Percentiles rank a stretch among this genome's conserved stretches.
Conservation (phyloP, 2,113 vertebrate genomes). For the Phrynosoma blainvillii region DNA sequence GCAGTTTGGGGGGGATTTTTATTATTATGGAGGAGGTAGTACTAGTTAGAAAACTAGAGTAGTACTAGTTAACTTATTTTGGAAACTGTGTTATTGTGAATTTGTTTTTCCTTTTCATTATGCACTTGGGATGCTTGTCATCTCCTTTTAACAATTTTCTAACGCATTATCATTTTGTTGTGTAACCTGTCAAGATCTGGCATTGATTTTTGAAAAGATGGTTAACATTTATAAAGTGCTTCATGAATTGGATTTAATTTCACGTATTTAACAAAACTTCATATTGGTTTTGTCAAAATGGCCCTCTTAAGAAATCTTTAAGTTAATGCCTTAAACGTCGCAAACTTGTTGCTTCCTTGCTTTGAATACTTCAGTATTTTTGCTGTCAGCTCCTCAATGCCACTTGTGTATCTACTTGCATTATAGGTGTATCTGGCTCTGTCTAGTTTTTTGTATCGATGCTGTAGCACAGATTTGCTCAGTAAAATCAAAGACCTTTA, state of each 20-base stretch:
- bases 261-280: background rate
- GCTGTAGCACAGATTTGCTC: too few species aligned
- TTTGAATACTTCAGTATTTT: too few species aligned
- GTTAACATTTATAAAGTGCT: background rate
- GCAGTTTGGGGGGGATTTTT: rapidly evolving
- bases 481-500: background rate
- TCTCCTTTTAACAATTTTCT: background rate
- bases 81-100: background rate
- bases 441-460: background rate
- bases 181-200: background rate
- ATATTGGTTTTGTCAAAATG: background rate
- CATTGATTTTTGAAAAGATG: background rate
- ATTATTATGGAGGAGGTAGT: background rate
- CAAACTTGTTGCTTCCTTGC: too few species aligned
- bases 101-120: background rate
- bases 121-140: background rate
- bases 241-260: background rate
- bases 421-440: too few species aligned
- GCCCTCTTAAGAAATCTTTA: background rate
- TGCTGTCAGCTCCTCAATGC: too few species aligned
- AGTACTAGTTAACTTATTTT: background rate
- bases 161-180: background rate
- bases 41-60: background rate
- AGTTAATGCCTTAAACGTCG: background rate
- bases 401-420: too few species aligned